phyloP scores from a whole-genome alignment of 2,113 vertebrate species.

The Syrrhaptes paradoxus region DNA sequence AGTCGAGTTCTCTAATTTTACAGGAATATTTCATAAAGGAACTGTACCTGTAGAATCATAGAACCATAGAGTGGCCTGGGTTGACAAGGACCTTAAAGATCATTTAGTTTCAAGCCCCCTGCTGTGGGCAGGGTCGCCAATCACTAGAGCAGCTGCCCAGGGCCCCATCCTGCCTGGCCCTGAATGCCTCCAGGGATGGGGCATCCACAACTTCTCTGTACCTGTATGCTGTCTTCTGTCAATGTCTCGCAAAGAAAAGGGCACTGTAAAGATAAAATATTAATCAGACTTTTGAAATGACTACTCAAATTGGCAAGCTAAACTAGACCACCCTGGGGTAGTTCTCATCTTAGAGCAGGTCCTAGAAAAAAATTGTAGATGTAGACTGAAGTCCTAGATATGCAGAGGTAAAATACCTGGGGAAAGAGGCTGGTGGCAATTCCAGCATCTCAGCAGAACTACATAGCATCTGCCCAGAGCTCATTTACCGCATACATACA shows the following conservation, averaged over 20 bases:
- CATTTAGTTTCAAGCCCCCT: too few relatives aligned
- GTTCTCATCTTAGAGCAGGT: neutral
- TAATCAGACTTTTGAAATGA: neutral
- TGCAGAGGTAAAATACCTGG: neutral
- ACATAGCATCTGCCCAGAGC: neutral
- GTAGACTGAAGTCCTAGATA: neutral
- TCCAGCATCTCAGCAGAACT: neutral
- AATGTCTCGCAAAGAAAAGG: neutral
- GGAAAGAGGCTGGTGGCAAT: neutral
- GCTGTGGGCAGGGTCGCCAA: too few relatives aligned
- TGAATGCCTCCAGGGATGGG: too few relatives aligned
- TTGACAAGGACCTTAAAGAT: too few relatives aligned
- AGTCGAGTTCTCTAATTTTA: neutral
- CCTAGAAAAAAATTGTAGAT: neutral
- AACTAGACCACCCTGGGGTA: neutral
- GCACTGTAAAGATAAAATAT: neutral
- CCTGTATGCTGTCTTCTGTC: neutral
- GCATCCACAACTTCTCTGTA: too few relatives aligned
- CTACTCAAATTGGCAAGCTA: neutral
- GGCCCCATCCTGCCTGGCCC: too few relatives aligned
- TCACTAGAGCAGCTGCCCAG: too few relatives aligned
- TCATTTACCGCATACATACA: fast-evolving
- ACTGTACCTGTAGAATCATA: neutral
- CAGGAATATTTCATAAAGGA: neutral
- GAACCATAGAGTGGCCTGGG: too few relatives aligned